Evolutionary conservation across 64 coral and sea anemone species (phyloP).

Genomic region (Montipora efflorescens): DNA sequence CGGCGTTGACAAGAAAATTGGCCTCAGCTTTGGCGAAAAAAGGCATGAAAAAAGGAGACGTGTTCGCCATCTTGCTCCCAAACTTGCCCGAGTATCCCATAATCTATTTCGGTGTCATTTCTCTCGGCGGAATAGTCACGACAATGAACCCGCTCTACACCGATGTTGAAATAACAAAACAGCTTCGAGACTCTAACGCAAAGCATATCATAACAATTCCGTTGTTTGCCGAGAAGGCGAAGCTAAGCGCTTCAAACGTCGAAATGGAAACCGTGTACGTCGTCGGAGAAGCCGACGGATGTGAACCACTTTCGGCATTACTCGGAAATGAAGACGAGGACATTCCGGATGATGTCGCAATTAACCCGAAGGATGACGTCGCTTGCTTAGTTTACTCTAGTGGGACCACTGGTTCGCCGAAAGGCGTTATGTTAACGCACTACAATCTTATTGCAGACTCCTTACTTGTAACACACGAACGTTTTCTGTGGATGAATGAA

Average conservation of each 20-base stretch:
- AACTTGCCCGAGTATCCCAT: slow-evolving; percentile 74
- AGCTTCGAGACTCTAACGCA: slow-evolving; percentile 65
- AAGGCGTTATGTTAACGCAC: slow-evolving; percentile 90
- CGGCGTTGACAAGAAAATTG: slow-evolving; percentile 38
- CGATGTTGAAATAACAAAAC: slow-evolving; percentile 56
- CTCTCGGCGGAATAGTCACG: slow-evolving; percentile 67
- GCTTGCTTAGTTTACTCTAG: slow-evolving; percentile 78
- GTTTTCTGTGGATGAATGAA: background rate
- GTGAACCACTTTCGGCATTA: slow-evolving; percentile 61
- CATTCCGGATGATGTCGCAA: slow-evolving; percentile 49
- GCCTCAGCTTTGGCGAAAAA: slow-evolving; percentile 73
- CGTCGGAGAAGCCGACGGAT: slow-evolving; percentile 61
- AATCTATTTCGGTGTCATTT: slow-evolving; percentile 61
- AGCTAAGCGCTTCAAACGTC: slow-evolving; percentile 35
- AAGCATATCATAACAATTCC: slow-evolving; percentile 62
- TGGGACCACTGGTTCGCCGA: slow-evolving; percentile 80
- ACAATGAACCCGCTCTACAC: slow-evolving; percentile 83
- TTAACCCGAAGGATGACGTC: slow-evolving; percentile 75
- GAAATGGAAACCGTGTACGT: slow-evolving; percentile 69
- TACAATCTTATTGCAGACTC: slow-evolving; percentile 62
- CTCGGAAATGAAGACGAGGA: slow-evolving; percentile 55
- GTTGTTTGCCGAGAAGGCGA: slow-evolving; percentile 62
- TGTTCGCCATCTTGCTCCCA: slow-evolving; percentile 68
- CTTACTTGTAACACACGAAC: background rate
- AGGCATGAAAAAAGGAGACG: slow-evolving; percentile 77